Evolutionary conservation across 1,140 invertebrate genomes (phyloP), one percentile per base, ranked within the genome.

Genomic region (Orius insidiosus): DNA sequence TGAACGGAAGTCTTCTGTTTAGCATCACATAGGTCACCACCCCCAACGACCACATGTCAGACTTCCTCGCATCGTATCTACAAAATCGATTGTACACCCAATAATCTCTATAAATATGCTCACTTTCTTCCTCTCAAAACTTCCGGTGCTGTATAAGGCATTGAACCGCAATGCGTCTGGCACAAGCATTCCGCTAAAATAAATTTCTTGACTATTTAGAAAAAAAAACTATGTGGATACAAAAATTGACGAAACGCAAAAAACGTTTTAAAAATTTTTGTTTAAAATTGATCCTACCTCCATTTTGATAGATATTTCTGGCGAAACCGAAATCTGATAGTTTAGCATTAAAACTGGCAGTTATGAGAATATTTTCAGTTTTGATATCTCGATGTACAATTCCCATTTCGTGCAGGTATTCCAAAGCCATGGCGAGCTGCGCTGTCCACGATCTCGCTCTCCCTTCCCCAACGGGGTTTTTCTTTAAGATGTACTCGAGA

Each of bases 311-410:
- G 5, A 45, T 35, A 13, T 34, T 37, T 35, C 74, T 60, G 0
- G 80, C 76, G 59, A 90, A 92, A 8, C 87, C 86, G 60, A 90
- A 90, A 63, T 92, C 87, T 1, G 85, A 83, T 18, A 90, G 60
- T 59, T 89, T 88, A 1, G 86, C 76, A 58, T 80, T 80, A 19
- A 75, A 69, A 3, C 30, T 11, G 43, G 73, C 69, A 3, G 85
- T 85, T 0, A 92, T 63, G 7, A 92, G 61, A 19, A 81, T 73
- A 55, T 81, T 81, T 58, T 81, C 77, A 75, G 80, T 79, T 63
- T 81, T 80, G 44, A 81, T 60, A 60, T 81, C 77, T 46, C 78
- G 68, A 61, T 78, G 76, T 44, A 77, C 71, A 44, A 79, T 72
- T 36, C 75, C 73, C 37, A 69, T 59, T 16, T 68, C 68, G 57